Conservation (phyloP, 2,797 vertebrate species). For the Anguilla anguilla region DNA sequence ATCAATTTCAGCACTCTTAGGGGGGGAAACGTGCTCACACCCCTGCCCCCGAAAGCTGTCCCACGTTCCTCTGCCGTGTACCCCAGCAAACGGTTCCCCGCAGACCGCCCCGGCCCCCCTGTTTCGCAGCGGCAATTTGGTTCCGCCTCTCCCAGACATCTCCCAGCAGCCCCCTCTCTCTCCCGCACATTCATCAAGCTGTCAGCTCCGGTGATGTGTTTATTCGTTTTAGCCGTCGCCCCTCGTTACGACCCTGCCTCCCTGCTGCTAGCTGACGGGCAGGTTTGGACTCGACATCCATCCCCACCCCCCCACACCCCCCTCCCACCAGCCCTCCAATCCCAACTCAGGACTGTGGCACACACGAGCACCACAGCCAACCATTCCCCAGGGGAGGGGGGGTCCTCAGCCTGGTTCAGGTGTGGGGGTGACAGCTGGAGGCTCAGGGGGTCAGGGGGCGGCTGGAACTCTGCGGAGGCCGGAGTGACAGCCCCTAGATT, state of each 20-base stretch:
- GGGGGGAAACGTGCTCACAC: not conserved
- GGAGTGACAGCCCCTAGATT: not conserved
- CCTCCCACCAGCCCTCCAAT: too few relatives aligned
- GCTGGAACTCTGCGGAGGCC: not conserved
- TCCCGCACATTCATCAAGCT: constrained; percentile 50
- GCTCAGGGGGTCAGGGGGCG: not conserved
- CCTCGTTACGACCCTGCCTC: not conserved
- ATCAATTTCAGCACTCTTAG: not conserved
- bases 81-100: constrained; percentile 43
- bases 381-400: constrained; percentile 48
- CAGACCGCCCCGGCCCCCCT: constrained; percentile 32
- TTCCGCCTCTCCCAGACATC: constrained; percentile 42
- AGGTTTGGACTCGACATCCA: not conserved
- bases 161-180: constrained; percentile 37
- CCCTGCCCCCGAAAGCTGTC: not conserved
- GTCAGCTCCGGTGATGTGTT: constrained; percentile 48
- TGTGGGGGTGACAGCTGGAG: constrained; percentile 50
- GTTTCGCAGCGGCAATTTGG: constrained; percentile 46
- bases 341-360: too few relatives aligned
- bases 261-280: constrained; percentile 18
- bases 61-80: constrained; percentile 31
- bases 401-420: constrained; percentile 62
- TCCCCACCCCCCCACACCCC: constrained; percentile 36
- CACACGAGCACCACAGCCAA: constrained; percentile 48
- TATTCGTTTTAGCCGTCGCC: constrained; percentile 42